These are phyloP conservation scores for Caenorhabditis remanei DNA, from an alignment of 1,140 invertebrate genomes.

Conservation along the genomic window DNA sequence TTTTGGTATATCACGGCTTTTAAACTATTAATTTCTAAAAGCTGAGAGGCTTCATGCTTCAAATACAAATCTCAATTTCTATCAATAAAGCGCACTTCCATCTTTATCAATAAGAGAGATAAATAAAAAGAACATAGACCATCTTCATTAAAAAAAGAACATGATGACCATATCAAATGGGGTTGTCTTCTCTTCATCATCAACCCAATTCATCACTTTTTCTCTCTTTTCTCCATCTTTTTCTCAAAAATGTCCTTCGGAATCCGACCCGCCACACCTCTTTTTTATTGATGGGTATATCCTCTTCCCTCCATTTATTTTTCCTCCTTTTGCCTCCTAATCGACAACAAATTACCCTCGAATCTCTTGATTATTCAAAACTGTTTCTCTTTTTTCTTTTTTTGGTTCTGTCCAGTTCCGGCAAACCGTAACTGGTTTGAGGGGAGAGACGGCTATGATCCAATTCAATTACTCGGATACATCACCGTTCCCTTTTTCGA, in stretches of 20 bases:
- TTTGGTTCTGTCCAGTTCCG: not conserved
- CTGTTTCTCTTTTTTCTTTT: not conserved
- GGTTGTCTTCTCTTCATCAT: not conserved
- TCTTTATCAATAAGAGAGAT: too few relatives aligned
- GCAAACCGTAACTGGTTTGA: not conserved
- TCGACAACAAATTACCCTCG: conserved; percentile 6
- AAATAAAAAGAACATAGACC: not conserved
- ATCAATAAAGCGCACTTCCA: too few relatives aligned
- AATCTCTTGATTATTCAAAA: too few relatives aligned
- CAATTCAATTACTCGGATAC: conserved; percentile 25
- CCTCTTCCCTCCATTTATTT: not conserved
- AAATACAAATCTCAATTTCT: too few relatives aligned
- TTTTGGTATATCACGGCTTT: too few relatives aligned
- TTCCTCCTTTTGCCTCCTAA: not conserved
- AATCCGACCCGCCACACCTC: conserved; percentile 9
- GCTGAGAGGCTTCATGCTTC: too few relatives aligned
- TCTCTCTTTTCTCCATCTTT: not conserved
- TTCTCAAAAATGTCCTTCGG: not conserved
- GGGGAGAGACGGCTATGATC: not conserved
- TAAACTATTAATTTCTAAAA: too few relatives aligned
- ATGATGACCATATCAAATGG: conserved; percentile 27
- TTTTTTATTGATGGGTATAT: conserved; percentile 18
- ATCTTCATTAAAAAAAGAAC: not conserved
- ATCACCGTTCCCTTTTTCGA: conserved; percentile 9
- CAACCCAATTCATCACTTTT: conserved; percentile 15